Percentiles rank a stretch among this genome's conserved stretches.
Evolutionary conservation across 1,140 invertebrate genomes (phyloP).

Genomic region (Araneus ventricosus): DNA sequence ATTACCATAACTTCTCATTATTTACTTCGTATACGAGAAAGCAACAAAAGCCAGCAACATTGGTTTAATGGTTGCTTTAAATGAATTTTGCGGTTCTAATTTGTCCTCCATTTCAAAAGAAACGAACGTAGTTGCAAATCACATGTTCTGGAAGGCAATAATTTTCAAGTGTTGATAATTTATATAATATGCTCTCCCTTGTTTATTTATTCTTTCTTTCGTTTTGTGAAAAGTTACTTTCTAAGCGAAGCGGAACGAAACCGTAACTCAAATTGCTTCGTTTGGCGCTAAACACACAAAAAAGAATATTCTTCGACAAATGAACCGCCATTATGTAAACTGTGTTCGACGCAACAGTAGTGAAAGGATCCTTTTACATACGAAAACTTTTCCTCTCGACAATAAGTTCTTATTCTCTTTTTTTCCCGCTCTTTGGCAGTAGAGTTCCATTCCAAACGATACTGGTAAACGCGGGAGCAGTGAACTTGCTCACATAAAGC

Average conservation of each 20-base stretch:
- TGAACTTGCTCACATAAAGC: constrained; percentile 33
- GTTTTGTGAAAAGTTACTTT: neutral
- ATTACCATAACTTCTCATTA: too few species aligned
- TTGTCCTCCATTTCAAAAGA: too few species aligned
- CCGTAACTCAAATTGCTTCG: neutral
- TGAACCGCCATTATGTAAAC: neutral
- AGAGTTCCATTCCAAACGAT: neutral
- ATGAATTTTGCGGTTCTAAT: too few species aligned
- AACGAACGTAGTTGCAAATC: too few species aligned
- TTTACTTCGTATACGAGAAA: too few species aligned
- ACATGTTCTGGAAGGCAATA: too few species aligned
- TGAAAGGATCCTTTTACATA: neutral
- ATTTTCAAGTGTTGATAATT: neutral
- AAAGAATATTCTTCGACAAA: neutral
- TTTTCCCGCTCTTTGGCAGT: neutral
- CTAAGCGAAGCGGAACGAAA: neutral
- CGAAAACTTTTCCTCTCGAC: neutral
- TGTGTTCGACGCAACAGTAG: neutral
- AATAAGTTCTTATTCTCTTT: constrained; percentile 11
- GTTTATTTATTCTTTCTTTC: neutral
- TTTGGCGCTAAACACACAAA: neutral
- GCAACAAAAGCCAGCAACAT: too few species aligned
- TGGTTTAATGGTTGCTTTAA: too few species aligned
- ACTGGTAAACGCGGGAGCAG: neutral
- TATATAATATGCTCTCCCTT: neutral